phyloP scores from a whole-genome alignment of 2,888 invertebrate genomes.

The Tuta absoluta region DNA sequence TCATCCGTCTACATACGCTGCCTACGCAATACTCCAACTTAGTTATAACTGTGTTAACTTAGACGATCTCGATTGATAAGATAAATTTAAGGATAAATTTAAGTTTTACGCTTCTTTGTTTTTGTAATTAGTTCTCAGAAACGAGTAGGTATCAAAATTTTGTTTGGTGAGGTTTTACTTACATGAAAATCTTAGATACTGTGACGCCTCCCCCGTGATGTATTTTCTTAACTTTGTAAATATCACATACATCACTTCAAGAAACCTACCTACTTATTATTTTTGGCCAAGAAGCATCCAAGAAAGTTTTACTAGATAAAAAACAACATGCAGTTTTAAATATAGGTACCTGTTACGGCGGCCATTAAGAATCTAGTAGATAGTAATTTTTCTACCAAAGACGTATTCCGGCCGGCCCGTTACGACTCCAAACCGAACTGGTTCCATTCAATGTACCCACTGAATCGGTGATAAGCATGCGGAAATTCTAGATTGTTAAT shows the following conservation, averaged over 20 bases:
- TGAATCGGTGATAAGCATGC: slow-evolving; percentile 37
- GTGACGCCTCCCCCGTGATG: no score
- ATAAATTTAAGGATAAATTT: background rate
- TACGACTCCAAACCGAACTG: slow-evolving; percentile 43
- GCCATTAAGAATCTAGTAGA: background rate
- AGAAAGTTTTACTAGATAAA: background rate
- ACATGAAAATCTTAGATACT: no score
- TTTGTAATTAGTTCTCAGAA: no score
- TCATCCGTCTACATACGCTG: background rate
- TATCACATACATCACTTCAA: background rate
- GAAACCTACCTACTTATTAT: no score
- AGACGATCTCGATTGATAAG: background rate
- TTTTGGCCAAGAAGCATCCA: no score
- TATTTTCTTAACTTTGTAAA: no score
- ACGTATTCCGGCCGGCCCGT: slow-evolving; percentile 48
- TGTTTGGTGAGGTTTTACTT: no score
- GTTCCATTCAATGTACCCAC: slow-evolving; percentile 39
- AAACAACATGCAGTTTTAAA: background rate
- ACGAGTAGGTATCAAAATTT: no score
- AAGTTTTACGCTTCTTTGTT: no score
- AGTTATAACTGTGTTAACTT: slow-evolving; percentile 17
- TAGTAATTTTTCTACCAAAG: slow-evolving; percentile 33
- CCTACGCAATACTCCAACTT: slow-evolving; percentile 11
- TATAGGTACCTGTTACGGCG: background rate
- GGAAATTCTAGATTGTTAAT: slow-evolving; percentile 32